phyloP scores from a whole-genome alignment of 2,888 invertebrate genomes.

The Lasioglossum marginatum region DNA sequence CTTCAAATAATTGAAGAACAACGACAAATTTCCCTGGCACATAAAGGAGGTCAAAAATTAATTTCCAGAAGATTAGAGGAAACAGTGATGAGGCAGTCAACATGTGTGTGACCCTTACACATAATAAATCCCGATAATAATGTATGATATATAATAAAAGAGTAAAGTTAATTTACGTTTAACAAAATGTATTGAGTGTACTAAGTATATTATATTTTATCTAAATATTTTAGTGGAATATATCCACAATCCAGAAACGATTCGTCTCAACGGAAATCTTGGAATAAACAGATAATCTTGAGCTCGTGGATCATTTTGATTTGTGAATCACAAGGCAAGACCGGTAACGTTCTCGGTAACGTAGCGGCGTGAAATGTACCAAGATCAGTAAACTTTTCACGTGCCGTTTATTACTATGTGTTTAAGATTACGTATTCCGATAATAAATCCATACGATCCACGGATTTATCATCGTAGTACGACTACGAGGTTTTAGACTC shows the following conservation, averaged over 20 bases:
- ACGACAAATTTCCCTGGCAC: no score
- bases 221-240: no score
- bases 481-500: constrained; percentile 66
- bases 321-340: constrained; percentile 17
- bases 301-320: neutral
- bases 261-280: neutral
- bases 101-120: no score
- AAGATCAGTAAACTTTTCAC: constrained; percentile 41
- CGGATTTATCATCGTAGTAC: constrained; percentile 66
- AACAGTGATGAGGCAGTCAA: no score
- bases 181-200: no score
- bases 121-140: no score
- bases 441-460: constrained; percentile 65
- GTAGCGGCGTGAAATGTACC: neutral
- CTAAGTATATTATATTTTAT: no score
- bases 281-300: neutral
- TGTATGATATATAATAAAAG: no score
- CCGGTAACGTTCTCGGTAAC: neutral
- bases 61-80: no score
- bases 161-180: no score
- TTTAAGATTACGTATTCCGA: constrained; percentile 58
- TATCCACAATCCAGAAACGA: neutral
- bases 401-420: constrained; percentile 53
- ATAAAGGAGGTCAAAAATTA: no score
- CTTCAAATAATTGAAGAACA: no score